Conservation (phyloP, 2,797 vertebrate species). For the Parambassis ranga region DNA sequence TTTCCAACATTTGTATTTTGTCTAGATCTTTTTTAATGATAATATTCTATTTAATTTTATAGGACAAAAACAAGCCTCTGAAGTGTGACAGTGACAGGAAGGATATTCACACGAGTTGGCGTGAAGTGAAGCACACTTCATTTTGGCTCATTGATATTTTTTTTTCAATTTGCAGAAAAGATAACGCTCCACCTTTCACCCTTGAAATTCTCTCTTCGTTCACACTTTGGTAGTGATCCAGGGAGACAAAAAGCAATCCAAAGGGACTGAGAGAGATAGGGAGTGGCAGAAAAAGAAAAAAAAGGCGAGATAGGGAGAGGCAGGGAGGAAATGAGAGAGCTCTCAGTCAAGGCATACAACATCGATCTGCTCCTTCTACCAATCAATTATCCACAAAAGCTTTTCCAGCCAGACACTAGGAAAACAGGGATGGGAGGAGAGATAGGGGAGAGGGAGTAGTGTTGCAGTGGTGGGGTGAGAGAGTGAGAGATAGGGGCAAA, state of each 20-base stretch:
- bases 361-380: conserved; percentile 77
- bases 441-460: conserved; percentile 38
- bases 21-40: no score
- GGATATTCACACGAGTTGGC: background rate
- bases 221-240: conserved; percentile 41
- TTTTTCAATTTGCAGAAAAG: conserved; percentile 12
- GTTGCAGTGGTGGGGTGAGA: conserved; percentile 4
- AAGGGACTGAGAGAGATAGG: conserved; percentile 58
- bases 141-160: conserved; percentile 31
- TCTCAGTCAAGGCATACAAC: conserved; percentile 69
- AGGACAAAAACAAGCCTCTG: background rate
- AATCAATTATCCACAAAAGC: conserved; percentile 83
- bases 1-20: no score
- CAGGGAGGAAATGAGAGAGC: conserved; percentile 76
- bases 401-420: conserved; percentile 71
- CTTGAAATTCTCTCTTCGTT: conserved; percentile 16
- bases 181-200: conserved; percentile 19
- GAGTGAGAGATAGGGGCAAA: conserved; percentile 38
- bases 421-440: conserved; percentile 57
- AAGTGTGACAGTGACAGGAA: background rate
- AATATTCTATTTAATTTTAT: no score
- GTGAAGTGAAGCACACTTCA: conserved; percentile 1
- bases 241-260: conserved; percentile 61
- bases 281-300: conserved; percentile 54
- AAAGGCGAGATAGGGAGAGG: conserved; percentile 55